A percentile compares a stretch with the other conserved stretches of the same genome.
phyloP scores from a whole-genome alignment of 2,888 invertebrate species.

The Cephus spinipes region DNA sequence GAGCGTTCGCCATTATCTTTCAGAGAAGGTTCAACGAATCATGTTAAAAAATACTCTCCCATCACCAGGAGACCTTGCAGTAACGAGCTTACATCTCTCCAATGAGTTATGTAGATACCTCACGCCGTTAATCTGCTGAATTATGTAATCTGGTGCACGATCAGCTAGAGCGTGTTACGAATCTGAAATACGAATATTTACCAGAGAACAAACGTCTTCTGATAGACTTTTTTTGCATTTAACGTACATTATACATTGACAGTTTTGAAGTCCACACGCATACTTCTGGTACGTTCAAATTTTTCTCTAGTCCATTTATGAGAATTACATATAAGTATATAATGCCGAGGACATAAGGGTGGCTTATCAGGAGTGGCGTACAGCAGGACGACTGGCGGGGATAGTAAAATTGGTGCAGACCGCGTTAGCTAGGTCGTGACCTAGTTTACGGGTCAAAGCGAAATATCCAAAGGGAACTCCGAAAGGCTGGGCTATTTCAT shows the following conservation, averaged over 20 bases:
- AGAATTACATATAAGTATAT: background rate
- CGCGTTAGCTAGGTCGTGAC: conserved; percentile 45
- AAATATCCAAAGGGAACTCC: background rate
- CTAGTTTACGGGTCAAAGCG: conserved; percentile 34
- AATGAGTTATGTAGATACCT: background rate
- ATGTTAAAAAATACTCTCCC: background rate
- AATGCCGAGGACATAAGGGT: background rate
- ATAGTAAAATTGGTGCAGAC: conserved; percentile 34
- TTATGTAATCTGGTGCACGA: background rate
- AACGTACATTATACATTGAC: background rate
- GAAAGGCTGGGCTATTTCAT: background rate
- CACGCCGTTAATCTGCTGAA: background rate
- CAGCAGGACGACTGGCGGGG: background rate
- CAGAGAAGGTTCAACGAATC: conserved; percentile 16
- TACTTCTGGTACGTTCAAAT: too few relatives aligned
- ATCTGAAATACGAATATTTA: background rate
- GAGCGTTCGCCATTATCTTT: too few relatives aligned
- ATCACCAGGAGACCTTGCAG: conserved; percentile 32
- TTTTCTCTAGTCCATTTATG: background rate
- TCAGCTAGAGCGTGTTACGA: background rate
- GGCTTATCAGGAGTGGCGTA: background rate
- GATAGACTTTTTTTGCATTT: too few relatives aligned
- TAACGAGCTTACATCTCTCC: conserved; percentile 24
- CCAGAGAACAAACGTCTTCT: background rate
- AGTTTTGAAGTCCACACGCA: background rate